A percentile compares a stretch with the other conserved stretches of the same genome.
Evolutionary conservation across 2,888 invertebrate species (phyloP).

Genomic region (Folsomia manolachei): DNA sequence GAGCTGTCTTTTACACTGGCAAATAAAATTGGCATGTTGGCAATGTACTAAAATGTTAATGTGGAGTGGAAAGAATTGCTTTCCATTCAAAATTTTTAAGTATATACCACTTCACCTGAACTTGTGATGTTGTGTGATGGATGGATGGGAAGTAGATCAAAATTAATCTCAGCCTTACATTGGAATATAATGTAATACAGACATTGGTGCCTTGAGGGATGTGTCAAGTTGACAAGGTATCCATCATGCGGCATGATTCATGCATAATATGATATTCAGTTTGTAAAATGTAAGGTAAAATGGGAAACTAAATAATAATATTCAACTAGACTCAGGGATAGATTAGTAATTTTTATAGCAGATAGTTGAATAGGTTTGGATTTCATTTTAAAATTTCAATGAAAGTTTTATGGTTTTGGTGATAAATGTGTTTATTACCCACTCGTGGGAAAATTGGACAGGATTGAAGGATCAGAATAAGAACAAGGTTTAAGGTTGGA

Average conservation of each 20-base stretch:
- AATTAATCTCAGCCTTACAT: constrained; percentile 15
- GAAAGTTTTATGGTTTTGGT: background rate
- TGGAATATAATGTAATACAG: background rate
- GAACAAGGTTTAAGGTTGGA: too few species aligned
- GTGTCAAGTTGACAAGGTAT: too few species aligned
- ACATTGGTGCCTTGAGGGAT: background rate
- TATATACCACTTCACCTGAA: background rate
- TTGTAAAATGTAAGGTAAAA: too few species aligned
- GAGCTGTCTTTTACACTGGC: too few species aligned
- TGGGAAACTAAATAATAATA: too few species aligned
- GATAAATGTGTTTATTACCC: background rate
- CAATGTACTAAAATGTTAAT: background rate
- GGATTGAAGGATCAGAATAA: too few species aligned
- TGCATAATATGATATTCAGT: background rate
- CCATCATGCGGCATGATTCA: background rate
- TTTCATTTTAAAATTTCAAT: background rate
- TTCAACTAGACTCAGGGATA: too few species aligned
- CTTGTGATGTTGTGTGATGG: background rate
- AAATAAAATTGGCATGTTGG: background rate
- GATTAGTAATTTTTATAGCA: too few species aligned
- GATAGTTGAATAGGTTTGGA: background rate
- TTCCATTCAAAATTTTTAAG: background rate
- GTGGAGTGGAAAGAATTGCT: background rate
- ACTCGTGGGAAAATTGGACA: background rate
- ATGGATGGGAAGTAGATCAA: constrained; percentile 18